Percentiles rank a stretch among this genome's conserved stretches.
These are phyloP conservation scores for Cyclina sinensis DNA, from an alignment of 1,140 invertebrate genomes.

Conservation along the genomic window DNA sequence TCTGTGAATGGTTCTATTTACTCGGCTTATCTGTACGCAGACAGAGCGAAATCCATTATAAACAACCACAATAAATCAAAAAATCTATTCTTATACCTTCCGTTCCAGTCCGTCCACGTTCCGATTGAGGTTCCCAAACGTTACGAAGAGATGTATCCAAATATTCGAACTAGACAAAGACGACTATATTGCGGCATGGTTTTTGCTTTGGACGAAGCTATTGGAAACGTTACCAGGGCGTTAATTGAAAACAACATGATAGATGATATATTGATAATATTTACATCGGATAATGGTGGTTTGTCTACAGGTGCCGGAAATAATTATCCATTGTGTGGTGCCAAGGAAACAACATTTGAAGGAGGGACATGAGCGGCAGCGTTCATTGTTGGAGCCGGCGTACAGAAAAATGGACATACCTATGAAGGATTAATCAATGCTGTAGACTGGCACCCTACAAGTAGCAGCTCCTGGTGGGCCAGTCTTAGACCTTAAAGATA, in stretches of 20 bases:
- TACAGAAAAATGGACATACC: slow-evolving; percentile 66
- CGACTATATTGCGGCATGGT: slow-evolving; percentile 85
- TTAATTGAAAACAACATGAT: slow-evolving; percentile 86
- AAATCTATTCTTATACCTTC: slow-evolving; percentile 19
- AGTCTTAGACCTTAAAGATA: slow-evolving; percentile 16
- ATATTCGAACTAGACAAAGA: slow-evolving; percentile 63
- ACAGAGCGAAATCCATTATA: neutral
- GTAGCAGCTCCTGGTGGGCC: neutral
- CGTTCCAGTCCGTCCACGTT: slow-evolving; percentile 34
- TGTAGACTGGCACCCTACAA: slow-evolving; percentile 38
- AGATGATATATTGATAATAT: slow-evolving; percentile 85
- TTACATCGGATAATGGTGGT: slow-evolving; percentile 68
- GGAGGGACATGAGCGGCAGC: slow-evolving; percentile 77
- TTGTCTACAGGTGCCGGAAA: slow-evolving; percentile 74
- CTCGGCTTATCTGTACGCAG: slow-evolving; percentile 9
- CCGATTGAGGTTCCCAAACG: slow-evolving; percentile 39
- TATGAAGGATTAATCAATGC: slow-evolving; percentile 65
- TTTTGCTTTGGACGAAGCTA: slow-evolving; percentile 86
- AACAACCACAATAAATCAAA: neutral
- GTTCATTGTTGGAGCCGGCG: slow-evolving; percentile 72
- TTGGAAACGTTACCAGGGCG: slow-evolving; percentile 86
- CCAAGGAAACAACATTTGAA: slow-evolving; percentile 78
- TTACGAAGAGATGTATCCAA: slow-evolving; percentile 39
- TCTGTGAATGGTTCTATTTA: neutral
- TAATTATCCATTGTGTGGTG: slow-evolving; percentile 78